Evolutionary conservation across 2,797 vertebrate species (phyloP).

Genomic region (Coregonus ussuriensis): DNA sequence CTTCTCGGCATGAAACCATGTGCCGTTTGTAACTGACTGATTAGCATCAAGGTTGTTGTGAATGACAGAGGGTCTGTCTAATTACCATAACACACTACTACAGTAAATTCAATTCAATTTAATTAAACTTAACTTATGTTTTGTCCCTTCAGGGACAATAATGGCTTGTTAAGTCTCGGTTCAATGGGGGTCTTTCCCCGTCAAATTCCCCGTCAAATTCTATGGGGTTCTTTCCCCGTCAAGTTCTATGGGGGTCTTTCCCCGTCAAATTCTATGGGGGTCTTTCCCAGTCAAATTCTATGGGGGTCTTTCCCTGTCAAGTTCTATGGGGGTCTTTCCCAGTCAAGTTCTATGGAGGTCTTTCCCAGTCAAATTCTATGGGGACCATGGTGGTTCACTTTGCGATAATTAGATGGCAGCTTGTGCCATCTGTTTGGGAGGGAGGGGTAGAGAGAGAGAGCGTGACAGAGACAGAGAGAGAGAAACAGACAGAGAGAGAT

Average conservation of each 20-base stretch:
- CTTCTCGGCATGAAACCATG: too few species aligned
- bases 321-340: constrained; percentile 43
- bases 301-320: constrained; percentile 29
- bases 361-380: constrained; percentile 28
- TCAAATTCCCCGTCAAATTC: constrained; percentile 14
- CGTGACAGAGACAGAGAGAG: neutral
- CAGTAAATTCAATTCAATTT: neutral
- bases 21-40: too few species aligned
- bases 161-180: constrained; percentile 24
- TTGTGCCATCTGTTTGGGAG: constrained; percentile 64
- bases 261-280: constrained; percentile 42
- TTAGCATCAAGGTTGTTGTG: neutral
- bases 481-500: too few species aligned
- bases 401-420: constrained; percentile 63
- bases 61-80: too few species aligned
- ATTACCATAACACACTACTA: neutral
- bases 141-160: neutral
- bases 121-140: too few species aligned
- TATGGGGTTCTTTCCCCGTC: constrained; percentile 25
- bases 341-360: constrained; percentile 44
- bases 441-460: constrained; percentile 6
- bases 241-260: constrained; percentile 10
- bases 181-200: constrained; percentile 39
- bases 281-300: constrained; percentile 48
- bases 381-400: constrained; percentile 59